Conservation (phyloP, 1,140 invertebrate species). For the Wiebesia pumilae region DNA sequence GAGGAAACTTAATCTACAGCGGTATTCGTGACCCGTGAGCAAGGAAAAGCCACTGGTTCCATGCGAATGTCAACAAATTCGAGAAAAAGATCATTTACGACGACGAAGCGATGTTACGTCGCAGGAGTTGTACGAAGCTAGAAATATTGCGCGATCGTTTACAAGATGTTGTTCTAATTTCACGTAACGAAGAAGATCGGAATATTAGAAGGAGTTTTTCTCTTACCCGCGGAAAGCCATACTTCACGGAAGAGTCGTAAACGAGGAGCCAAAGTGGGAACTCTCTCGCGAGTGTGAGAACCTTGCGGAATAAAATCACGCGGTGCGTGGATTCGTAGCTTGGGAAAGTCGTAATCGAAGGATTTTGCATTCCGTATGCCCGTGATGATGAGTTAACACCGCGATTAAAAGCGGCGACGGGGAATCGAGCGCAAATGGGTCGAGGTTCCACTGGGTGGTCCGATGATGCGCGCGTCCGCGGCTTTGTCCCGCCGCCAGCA, state of each 20-base stretch:
- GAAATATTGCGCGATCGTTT: background rate
- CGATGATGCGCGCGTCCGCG: background rate
- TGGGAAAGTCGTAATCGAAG: too few relatives aligned
- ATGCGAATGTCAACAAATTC: constrained; percentile 2
- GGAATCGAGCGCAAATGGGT: background rate
- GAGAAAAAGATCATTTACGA: background rate
- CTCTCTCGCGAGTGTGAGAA: background rate
- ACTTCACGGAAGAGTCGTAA: too few relatives aligned
- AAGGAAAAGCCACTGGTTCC: background rate
- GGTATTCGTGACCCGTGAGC: too few relatives aligned
- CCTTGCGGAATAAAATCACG: background rate
- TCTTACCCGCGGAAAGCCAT: background rate
- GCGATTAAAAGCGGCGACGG: too few relatives aligned
- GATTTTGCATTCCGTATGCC: too few relatives aligned
- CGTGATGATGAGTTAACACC: too few relatives aligned
- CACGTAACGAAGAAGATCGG: too few relatives aligned
- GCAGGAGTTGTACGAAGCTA: background rate
- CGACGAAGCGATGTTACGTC: background rate
- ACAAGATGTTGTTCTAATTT: too few relatives aligned
- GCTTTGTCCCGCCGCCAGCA: background rate
- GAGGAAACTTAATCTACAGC: background rate
- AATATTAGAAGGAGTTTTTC: too few relatives aligned
- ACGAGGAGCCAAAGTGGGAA: background rate
- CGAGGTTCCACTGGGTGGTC: background rate
- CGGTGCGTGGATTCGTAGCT: too few relatives aligned